Percentiles rank a stretch among this genome's conserved stretches.
phyloP scores from a whole-genome alignment of 2,888 invertebrate genomes.

The Yponomeuta sedellus region DNA sequence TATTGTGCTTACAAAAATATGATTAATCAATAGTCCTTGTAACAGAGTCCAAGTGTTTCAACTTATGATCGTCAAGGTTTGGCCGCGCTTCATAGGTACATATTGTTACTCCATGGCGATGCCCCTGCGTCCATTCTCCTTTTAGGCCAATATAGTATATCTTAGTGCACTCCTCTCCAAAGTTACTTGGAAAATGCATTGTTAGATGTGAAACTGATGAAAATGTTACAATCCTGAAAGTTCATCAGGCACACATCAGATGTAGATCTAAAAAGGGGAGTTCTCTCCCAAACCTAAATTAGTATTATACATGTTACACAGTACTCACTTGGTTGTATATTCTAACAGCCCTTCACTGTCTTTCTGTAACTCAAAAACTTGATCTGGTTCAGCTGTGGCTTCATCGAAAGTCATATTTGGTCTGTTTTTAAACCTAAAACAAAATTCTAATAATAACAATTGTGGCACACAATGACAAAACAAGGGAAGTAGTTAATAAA shows the following conservation, averaged over 20 bases:
- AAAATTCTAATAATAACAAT: slow-evolving; percentile 10
- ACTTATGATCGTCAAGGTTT: slow-evolving; percentile 90
- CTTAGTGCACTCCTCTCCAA: slow-evolving; percentile 88
- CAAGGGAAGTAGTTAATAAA: not conserved
- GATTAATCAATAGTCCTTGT: slow-evolving; percentile 62
- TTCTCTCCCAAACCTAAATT: not conserved
- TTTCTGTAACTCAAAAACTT: slow-evolving; percentile 90
- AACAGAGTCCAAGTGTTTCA: slow-evolving; percentile 78
- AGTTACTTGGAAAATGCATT: slow-evolving; percentile 93
- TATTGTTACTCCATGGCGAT: slow-evolving; percentile 92
- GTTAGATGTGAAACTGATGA: slow-evolving; percentile 92
- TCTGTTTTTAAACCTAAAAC: slow-evolving; percentile 90
- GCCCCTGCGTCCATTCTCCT: slow-evolving; percentile 92
- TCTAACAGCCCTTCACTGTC: slow-evolving; percentile 89
- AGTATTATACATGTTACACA: slow-evolving; percentile 12
- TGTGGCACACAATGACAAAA: not conserved
- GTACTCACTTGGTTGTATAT: slow-evolving; percentile 90
- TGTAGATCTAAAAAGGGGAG: slow-evolving; percentile 16
- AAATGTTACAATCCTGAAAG: slow-evolving; percentile 92
- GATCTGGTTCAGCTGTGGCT: slow-evolving; percentile 83
- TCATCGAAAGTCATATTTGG: slow-evolving; percentile 97
- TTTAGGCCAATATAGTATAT: slow-evolving; percentile 96
- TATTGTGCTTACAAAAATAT: not conserved
- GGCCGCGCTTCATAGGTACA: slow-evolving; percentile 93
- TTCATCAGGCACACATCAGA: not conserved